phyloP scores from a whole-genome alignment of 1,140 invertebrate species.

The Marisa cornuarietis region DNA sequence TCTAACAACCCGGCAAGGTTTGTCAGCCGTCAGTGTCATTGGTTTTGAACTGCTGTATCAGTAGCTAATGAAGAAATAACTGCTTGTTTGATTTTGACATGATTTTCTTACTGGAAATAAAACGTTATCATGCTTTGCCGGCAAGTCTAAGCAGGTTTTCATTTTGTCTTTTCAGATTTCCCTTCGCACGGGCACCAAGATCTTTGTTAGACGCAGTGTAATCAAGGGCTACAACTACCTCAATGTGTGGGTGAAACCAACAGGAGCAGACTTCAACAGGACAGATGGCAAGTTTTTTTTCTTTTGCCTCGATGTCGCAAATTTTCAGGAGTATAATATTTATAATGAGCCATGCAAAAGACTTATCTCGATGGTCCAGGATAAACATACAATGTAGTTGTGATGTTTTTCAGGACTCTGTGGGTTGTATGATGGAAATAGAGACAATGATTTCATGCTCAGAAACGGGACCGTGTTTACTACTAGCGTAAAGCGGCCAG shows the following conservation, averaged over 20 bases:
- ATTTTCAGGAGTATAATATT: too few species aligned
- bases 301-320: too few species aligned
- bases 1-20: too few species aligned
- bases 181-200: slow-evolving; percentile 39
- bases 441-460: slow-evolving; percentile 42
- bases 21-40: too few species aligned
- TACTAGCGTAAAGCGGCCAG: slow-evolving; percentile 26
- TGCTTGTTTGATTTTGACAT: neutral
- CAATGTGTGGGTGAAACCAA: slow-evolving; percentile 51
- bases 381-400: neutral
- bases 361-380: too few species aligned
- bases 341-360: too few species aligned
- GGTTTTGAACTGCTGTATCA: neutral
- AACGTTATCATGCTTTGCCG: too few species aligned
- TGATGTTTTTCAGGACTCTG: slow-evolving; percentile 48
- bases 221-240: slow-evolving; percentile 43
- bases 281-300: slow-evolving; percentile 35
- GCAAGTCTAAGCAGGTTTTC: neutral
- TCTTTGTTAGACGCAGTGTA: slow-evolving; percentile 40
- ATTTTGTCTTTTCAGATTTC: slow-evolving; percentile 33
- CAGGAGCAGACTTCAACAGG: slow-evolving; percentile 39
- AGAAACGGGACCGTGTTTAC: slow-evolving; percentile 40
- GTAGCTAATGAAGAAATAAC: neutral
- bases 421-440: slow-evolving; percentile 48
- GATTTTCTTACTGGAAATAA: too few species aligned